Evolutionary conservation across 2,888 invertebrate species (phyloP).

Genomic region (Pocota personata): DNA sequence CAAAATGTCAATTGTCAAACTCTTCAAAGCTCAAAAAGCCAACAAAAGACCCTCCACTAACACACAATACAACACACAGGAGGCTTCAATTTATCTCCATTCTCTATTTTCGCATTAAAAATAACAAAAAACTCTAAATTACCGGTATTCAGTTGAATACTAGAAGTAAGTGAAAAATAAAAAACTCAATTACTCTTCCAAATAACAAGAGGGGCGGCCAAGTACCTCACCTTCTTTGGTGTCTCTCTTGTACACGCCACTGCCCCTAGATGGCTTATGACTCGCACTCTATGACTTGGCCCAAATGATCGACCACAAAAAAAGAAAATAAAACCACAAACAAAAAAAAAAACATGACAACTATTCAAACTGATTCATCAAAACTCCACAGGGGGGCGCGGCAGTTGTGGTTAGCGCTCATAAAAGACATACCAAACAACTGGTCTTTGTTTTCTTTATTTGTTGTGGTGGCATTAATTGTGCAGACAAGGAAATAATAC

Average conservation of each 20-base stretch:
- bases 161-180: not conserved
- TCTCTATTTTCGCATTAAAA: not conserved
- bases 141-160: not conserved
- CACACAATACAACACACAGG: not conserved
- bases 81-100: not conserved
- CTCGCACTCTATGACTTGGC: constrained; percentile 35
- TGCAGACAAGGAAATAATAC: not conserved
- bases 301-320: constrained; percentile 24
- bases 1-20: constrained; percentile 1
- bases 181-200: not conserved
- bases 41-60: not conserved
- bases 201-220: constrained; percentile 27
- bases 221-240: constrained; percentile 31
- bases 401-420: not conserved
- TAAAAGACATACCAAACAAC: constrained; percentile 7
- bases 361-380: constrained; percentile 41
- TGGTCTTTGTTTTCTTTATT: not conserved
- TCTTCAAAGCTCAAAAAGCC: not conserved
- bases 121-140: not conserved
- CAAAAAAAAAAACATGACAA: constrained; percentile 20
- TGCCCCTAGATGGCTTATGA: constrained; percentile 42
- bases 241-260: not conserved
- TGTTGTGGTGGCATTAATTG: not conserved
- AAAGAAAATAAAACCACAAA: not conserved
- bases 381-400: constrained; percentile 10